These are phyloP conservation scores for Dascyllus trimaculatus DNA, from an alignment of 2,113 vertebrate species.

Conservation along the genomic window DNA sequence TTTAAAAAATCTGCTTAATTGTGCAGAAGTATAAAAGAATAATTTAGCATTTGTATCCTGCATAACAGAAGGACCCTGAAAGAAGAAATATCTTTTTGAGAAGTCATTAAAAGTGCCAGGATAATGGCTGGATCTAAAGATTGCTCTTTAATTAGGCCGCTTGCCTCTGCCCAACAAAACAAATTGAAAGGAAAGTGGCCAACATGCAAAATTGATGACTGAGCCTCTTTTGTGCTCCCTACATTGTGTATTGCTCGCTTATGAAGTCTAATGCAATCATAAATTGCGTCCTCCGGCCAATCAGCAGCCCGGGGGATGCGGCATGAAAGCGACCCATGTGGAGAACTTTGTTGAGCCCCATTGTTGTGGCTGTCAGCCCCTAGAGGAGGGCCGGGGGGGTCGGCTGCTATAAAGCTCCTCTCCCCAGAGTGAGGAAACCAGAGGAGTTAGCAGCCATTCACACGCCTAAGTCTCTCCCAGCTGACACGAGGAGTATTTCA, in stretches of 20 bases:
- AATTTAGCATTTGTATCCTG: conserved; percentile 28
- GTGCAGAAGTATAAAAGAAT: conserved; percentile 35
- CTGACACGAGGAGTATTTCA: conserved; percentile 68
- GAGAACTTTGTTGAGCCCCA: conserved; percentile 95
- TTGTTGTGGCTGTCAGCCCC: conserved; percentile 95
- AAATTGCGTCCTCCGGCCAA: conserved; percentile 93
- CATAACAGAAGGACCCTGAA: conserved; percentile 79
- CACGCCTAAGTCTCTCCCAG: conserved; percentile 57
- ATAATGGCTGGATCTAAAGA: conserved; percentile 91
- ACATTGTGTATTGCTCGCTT: conserved; percentile 91
- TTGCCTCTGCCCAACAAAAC: conserved; percentile 77
- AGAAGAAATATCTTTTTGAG: conserved; percentile 85
- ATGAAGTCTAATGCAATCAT: conserved; percentile 99
- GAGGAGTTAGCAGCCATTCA: conserved; percentile 75
- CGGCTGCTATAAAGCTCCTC: conserved; percentile 91
- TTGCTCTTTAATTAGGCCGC: conserved; percentile 93
- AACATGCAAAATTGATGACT: conserved; percentile 93
- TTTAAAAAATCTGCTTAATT: background rate
- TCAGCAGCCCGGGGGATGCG: conserved; percentile 84
- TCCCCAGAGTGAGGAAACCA: conserved; percentile 72
- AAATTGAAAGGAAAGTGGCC: conserved; percentile 86
- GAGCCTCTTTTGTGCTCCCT: conserved; percentile 88
- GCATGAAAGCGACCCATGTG: conserved; percentile 93
- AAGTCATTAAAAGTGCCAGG: conserved; percentile 86
- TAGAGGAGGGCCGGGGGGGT: conserved; percentile 83